Base-by-base conservation (phyloP, 35 echinoderm and acorn worm species). In the Apostichopus californicus region DNA sequence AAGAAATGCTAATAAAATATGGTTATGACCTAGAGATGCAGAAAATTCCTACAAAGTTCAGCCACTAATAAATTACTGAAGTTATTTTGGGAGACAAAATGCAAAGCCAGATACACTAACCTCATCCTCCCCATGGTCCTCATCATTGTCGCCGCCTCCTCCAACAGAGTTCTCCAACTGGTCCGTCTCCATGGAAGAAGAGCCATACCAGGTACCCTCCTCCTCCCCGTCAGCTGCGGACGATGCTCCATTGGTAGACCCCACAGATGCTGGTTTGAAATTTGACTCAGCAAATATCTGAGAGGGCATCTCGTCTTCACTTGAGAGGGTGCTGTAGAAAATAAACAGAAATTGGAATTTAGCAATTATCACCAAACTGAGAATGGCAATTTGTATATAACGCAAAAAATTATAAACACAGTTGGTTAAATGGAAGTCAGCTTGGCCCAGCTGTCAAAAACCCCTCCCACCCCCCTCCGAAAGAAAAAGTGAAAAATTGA, bases 291-390 rank as follows among this genome's bases (percentile, higher is more conserved):
- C 86, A 87, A 87, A 87, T 87, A 87, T 87, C 58, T 87, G 86
- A 22, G 86, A 56, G 13, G 86, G 86, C 86, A 87, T 87, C 57
- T 87, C 86, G 28, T 87, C 86, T 87, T 87, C 86, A 64, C 86
- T 87, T 11, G 59, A 14, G 57, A 87, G 64, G 59, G 56, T 87
- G 58, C 20, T 23, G 86, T 11, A 66, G n/a, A 87, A 13, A 83
- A 12, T 17, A 65, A 87, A 87, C 85, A 28, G 26, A 28, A 28
- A 46, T 46, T 46, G 34, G 34, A 46, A 46, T 2, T 46, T 3
- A 4, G 9, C 6, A 56, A 55, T 15, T 54, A 83, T 81, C 12
- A 34, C 17, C 17, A 54, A 83, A 10, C 34, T 56, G 55, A 83
- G 8, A 17, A 13, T 46, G 34, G 34, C 34, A 46, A 46, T 46